Evolutionary conservation across 2,797 vertebrate species (phyloP), one percentile per base, ranked within the genome.

Genomic region (Picus viridis): DNA sequence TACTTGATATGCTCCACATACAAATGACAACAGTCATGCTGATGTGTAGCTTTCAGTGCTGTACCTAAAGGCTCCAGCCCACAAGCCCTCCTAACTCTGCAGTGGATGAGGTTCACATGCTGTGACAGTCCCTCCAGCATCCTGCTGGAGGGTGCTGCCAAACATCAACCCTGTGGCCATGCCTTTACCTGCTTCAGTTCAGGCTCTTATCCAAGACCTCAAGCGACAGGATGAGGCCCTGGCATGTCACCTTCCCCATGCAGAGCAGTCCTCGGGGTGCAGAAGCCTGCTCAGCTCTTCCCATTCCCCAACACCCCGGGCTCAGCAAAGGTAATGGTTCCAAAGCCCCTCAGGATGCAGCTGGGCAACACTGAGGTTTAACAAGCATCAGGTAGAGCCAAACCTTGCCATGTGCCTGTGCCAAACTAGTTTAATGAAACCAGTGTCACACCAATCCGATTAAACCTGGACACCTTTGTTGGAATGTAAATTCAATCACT

Each of bases 211-310:
- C 54, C 3, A 1, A 62, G 32, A 23, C 16, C 43, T 39, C 1
- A 0, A 19, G 51, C 10, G 34, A n/a, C 27, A 58, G 36, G 63
- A 58, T 0, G 5, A 36, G 34, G 26, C 23, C 22, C 36, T 2
- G 1, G 16, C 1, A 0, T 3, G 7, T 29, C 65, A 53, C 47
- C 19, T 16, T 30, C 34, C 41, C 34, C 2, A 2, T 13, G 12
- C 34, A 29, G 56, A 39, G 29, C 32, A 47, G 63, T 7, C 20
- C 12, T 34, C 1, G 2, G 64, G 23, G 34, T 16, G 15, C 39
- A 65, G 68, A 47, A 89, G 16, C 36, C 51, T 32, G n/a, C 19
- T 61, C 45, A 73, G 69, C 36, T 22, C 23, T 80, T 26, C 30
- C 32, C 27, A 24, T 75, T 45, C 22, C 57, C 65, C 1, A 1